These are phyloP conservation scores for Eupsittula cactorum DNA, from an alignment of 2,113 vertebrate genomes.

Conservation along the genomic window DNA sequence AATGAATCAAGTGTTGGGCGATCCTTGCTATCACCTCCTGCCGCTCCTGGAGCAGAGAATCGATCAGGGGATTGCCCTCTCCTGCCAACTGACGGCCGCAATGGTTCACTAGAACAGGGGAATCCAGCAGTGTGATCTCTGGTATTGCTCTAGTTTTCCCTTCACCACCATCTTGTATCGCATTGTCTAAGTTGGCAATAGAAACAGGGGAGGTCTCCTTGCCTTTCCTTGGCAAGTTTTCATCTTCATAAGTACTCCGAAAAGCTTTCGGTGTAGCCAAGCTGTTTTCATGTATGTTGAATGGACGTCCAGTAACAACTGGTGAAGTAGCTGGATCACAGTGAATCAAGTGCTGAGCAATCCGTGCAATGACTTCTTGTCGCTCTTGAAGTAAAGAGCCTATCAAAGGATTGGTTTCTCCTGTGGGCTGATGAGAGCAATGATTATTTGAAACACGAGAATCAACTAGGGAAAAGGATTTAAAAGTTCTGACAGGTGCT, in stretches of 20 bases:
- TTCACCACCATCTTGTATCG: conserved; percentile 57
- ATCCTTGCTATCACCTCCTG: conserved; percentile 97
- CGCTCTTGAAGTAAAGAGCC: conserved; percentile 94
- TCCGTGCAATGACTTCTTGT: conserved; percentile 96
- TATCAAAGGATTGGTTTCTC: conserved; percentile 90
- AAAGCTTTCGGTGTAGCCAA: conserved; percentile 78
- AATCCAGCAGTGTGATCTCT: conserved; percentile 38
- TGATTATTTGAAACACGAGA: conserved; percentile 69
- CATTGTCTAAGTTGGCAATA: conserved; percentile 34
- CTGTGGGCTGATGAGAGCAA: conserved; percentile 75
- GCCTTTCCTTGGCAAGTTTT: conserved; percentile 80
- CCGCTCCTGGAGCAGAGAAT: conserved; percentile 91
- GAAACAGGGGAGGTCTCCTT: conserved; percentile 76
- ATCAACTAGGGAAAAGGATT: conserved; percentile 84
- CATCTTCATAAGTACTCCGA: conserved; percentile 77
- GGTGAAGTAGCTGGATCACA: conserved; percentile 89
- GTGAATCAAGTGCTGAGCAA: conserved; percentile 94
- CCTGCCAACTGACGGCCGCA: conserved; percentile 64
- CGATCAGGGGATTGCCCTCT: conserved; percentile 90
- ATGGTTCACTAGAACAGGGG: conserved; percentile 56
- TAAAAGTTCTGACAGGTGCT: conserved; percentile 81
- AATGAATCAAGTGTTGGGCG: conserved; percentile 92
- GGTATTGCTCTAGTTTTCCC: conserved; percentile 63
- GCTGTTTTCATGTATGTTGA: conserved; percentile 71
- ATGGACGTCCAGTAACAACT: conserved; percentile 81